Evolutionary conservation across 2,797 vertebrate species (phyloP), one percentile per base, ranked within the genome.

Genomic region (Ctenopoma kingsleyae): DNA sequence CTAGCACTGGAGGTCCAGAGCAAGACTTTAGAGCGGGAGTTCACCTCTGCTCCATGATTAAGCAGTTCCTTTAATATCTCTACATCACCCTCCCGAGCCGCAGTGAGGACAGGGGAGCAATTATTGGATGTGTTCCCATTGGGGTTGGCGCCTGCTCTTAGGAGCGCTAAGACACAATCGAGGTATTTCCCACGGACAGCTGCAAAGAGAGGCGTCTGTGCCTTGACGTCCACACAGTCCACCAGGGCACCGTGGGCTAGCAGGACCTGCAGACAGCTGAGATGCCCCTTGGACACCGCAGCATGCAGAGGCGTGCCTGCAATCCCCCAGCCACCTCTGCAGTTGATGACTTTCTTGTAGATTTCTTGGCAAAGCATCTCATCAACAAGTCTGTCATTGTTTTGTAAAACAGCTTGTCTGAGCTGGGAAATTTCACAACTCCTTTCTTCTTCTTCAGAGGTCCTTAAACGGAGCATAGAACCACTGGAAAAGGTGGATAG

Each of bases 161-260:
- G 94, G 38, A 98, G 95, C 1, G 87, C 86, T 35, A 90, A 86
- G 32, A 97, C 97, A 2, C 97, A 99, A 35, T 96, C 95, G 13
- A 93, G 82, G 86, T 98, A 96, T 36, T 96, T 96, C 0, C 96
- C 95, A 44, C 94, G 95, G 11, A 98, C 97, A 0, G 97, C 97
- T 0, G 94, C 91, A 15, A 98, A 98, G 30, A 99, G 95, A 0
- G 97, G 97, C 0, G 97, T 99, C 87, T 98, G 97, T 0, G 97
- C 97, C 82, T 99, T 98, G 46, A 97, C 94, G 0, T 99, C 97
- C 58, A 96, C 91, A 6, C 95, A 90, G 85, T 99, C 97, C 3
- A 98, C 94, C 3, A 96, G 90, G 0, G 97, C 97, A 0, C 96
- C 96, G 0, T 96, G 96, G 6, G 94, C 93, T 54, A 99, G 77